phyloP scores from a whole-genome alignment of 2,113 vertebrate species.

The Cyprinodon variegatus region DNA sequence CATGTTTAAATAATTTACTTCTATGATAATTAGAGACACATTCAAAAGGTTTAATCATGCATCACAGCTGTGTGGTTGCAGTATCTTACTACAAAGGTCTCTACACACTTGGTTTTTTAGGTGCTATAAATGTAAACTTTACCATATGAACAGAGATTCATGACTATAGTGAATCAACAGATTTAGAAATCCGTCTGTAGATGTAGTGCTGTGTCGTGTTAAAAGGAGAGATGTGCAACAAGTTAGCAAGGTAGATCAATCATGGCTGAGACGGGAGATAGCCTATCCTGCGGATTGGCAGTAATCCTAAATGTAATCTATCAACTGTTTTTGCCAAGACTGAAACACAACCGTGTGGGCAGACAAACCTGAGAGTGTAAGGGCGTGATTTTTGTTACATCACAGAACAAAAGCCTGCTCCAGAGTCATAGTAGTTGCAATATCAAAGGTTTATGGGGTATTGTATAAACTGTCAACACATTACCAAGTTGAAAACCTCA shows the following conservation, averaged over 20 bases:
- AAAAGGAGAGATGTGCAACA: slow-evolving; percentile 30
- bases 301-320: slow-evolving; percentile 74
- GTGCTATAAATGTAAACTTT: not conserved
- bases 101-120: not conserved
- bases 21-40: slow-evolving; percentile 9
- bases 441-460: not conserved
- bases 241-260: slow-evolving; percentile 65
- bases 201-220: slow-evolving; percentile 36
- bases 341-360: slow-evolving; percentile 51
- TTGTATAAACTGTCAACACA: slow-evolving; percentile 14
- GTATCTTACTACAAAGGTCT: slow-evolving; percentile 2
- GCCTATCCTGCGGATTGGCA: slow-evolving; percentile 38
- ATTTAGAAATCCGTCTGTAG: slow-evolving; percentile 63
- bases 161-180: slow-evolving; percentile 8
- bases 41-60: slow-evolving; percentile 6
- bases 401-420: not conserved
- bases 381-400: slow-evolving; percentile 34
- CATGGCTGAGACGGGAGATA: slow-evolving; percentile 47
- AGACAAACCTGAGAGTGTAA: slow-evolving; percentile 43
- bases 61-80: not conserved
- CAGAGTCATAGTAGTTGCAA: not conserved
- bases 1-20: slow-evolving; percentile 20
- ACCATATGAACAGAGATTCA: not conserved
- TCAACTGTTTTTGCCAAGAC: slow-evolving; percentile 53
- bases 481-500: not conserved